Conservation (phyloP, 2,113 vertebrate genomes). For the Tursiops truncatus region DNA sequence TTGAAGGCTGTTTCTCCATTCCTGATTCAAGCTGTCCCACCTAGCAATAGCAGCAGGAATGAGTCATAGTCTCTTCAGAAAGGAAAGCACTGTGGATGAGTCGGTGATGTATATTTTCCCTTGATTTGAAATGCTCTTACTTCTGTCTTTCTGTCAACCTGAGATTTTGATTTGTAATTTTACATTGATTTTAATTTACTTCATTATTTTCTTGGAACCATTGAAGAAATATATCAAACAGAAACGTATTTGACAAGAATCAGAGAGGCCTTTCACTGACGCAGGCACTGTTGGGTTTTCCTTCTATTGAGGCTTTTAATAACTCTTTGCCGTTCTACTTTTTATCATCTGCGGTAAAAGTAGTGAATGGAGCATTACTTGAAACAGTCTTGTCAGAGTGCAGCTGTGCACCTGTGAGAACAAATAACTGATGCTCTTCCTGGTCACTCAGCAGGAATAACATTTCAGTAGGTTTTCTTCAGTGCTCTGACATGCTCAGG, state of each 20-base stretch:
- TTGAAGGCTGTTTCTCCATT: not conserved
- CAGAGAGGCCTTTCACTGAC: not conserved
- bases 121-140: slow-evolving; percentile 39
- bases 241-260: not conserved
- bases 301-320: not conserved
- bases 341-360: not conserved
- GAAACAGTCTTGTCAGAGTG: not conserved
- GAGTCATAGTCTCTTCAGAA: not conserved
- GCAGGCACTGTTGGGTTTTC: not conserved
- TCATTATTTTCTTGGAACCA: slow-evolving; percentile 41
- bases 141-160: slow-evolving; percentile 46
- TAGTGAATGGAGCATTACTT: not conserved
- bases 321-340: not conserved
- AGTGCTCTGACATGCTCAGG: accelerated
- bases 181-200: slow-evolving; percentile 58
- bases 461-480: not conserved
- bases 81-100: not conserved
- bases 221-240: slow-evolving; percentile 26
- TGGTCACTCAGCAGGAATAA: not conserved
- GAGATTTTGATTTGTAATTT: slow-evolving; percentile 50
- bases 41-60: not conserved
- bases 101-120: not conserved
- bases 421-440: not conserved
- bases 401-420: not conserved
- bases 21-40: not conserved